Percentiles rank a stretch among this genome's conserved stretches.
These are phyloP conservation scores for Tichodroma muraria DNA, from an alignment of 2,113 vertebrate species.

Conservation along the genomic window DNA sequence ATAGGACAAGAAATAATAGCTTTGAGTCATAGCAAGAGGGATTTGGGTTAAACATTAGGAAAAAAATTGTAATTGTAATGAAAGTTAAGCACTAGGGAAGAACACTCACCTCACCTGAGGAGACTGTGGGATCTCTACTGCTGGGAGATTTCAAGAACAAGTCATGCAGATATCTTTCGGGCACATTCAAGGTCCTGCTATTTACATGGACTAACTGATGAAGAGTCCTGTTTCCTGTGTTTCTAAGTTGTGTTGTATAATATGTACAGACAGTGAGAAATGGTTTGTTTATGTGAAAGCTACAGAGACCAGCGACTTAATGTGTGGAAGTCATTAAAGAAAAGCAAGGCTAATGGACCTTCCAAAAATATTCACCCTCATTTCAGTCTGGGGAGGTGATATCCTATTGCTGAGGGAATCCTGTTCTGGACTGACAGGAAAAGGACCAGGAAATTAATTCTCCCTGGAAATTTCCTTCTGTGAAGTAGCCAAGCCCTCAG, in stretches of 20 bases:
- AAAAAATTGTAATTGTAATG: not conserved
- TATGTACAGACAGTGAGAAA: not conserved
- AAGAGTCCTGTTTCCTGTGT: not conserved
- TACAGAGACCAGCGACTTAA: not conserved
- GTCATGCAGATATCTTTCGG: not conserved
- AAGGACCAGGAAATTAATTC: not conserved
- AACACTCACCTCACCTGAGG: not conserved
- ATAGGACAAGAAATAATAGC: constrained; percentile 31
- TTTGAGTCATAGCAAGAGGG: constrained; percentile 29
- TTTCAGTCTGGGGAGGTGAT: not conserved
- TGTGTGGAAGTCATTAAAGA: not conserved
- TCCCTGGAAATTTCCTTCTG: constrained; percentile 8
- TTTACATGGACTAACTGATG: not conserved
- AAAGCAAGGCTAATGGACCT: not conserved
- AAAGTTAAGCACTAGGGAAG: constrained; percentile 5
- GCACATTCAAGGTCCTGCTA: not conserved
- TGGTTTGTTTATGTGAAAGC: not conserved
- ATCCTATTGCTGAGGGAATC: not conserved
- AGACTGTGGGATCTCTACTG: not conserved
- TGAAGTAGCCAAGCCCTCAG: not conserved
- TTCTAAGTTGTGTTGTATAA: not conserved
- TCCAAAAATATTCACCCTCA: not conserved
- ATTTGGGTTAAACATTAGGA: constrained; percentile 5
- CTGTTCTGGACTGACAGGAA: not conserved
- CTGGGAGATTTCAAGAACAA: not conserved